Conservation (phyloP, 2,797 vertebrate species). For the Macropus fuliginosus region DNA sequence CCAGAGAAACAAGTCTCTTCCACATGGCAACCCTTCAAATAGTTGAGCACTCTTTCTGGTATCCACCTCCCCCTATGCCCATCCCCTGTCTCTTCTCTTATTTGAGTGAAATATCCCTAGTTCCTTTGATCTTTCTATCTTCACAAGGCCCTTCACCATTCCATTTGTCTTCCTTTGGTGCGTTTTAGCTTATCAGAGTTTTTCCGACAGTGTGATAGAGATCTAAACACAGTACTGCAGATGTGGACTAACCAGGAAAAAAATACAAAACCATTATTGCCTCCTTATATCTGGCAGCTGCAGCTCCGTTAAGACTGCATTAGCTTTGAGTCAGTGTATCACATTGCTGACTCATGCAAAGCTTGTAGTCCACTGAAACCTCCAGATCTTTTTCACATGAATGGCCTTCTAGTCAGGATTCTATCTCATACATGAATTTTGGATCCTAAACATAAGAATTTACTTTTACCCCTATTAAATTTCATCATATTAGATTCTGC, state of each 20-base stretch:
- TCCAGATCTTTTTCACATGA: neutral
- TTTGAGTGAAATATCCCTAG: neutral
- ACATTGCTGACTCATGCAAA: neutral
- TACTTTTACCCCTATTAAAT: neutral
- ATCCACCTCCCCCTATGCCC: neutral
- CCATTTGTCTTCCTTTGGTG: neutral
- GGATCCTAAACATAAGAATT: neutral
- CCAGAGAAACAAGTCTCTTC: neutral
- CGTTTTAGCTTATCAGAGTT: neutral
- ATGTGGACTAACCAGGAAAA: neutral
- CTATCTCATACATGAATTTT: neutral
- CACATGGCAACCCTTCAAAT: neutral
- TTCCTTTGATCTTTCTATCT: neutral
- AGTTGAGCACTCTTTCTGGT: neutral
- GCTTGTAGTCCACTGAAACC: neutral
- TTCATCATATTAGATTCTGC: neutral
- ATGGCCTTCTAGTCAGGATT: neutral
- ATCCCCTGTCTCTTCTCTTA: neutral
- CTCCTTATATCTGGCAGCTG: neutral
- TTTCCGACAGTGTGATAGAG: neutral
- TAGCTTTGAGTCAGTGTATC: neutral
- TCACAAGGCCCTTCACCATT: neutral
- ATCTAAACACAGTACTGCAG: neutral
- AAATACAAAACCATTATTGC: neutral
- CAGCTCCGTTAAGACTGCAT: neutral